Base-by-base conservation (phyloP, 2,888 invertebrate genomes). In the Masnerella sp. region DNA sequence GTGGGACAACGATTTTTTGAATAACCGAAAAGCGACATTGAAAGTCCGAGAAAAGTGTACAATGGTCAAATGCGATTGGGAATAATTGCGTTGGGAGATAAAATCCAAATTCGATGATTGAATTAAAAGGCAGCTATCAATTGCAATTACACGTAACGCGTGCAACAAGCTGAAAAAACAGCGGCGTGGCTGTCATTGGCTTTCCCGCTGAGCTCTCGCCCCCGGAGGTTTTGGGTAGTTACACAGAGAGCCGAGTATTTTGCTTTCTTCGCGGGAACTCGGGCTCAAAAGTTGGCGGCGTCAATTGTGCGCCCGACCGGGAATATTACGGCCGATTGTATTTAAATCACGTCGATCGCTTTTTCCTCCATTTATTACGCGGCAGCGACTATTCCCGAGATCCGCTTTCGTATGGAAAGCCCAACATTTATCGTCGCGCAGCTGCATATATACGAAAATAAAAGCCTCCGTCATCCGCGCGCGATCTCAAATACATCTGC, bases 401-500 rank as follows among this genome's bases (percentile, higher is more conserved):
- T 65, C 43, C 51, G 52, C 45, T 65, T 52, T 59, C 51, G 45
- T 12, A 45, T 30, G 52, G 58, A 67, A 61, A 65, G 49, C 49
- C 34, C 54, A 22, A 36, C 72, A 52, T 72, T 72, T 67, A 61
- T 65, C 71, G 71, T 47, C 30, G 18, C 28, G 42, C 36, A 25
- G 52, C 38, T 52, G 40, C 42, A 59, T 52, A 52, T 32, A 47
- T 17, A 22, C 25, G 47, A 5, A 54, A 67, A 72, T 61, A 67
- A 67, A 72, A 65, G 52, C 32, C 32, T 17, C 51, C 43, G 43
- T 52, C 54, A 54, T 54, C 34, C 45, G 54, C 42, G 32, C 43
- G 34, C 67, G 54, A 72, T 72, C 52, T 68, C 59, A 56, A 73
- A 67, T 73, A 61, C 67, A 62, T 61, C 67, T 67, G 61, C 56